A percentile compares a stretch with the other conserved stretches of the same genome.
These are phyloP conservation scores for Lepidurus apus DNA, from an alignment of 1,140 invertebrate species.

Conservation along the genomic window DNA sequence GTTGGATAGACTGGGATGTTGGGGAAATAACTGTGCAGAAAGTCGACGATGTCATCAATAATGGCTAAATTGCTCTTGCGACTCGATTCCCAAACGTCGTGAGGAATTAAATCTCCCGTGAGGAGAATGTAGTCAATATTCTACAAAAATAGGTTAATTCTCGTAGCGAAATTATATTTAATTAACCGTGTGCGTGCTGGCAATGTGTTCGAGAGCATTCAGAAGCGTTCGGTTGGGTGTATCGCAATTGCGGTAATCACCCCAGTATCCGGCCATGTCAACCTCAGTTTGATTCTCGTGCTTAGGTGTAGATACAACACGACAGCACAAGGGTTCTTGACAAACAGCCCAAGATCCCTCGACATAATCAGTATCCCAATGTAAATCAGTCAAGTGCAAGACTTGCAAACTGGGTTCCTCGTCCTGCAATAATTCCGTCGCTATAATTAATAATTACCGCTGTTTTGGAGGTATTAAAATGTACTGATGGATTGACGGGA, in stretches of 20 bases:
- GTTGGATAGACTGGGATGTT: slow-evolving; percentile 62
- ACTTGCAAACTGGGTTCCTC: slow-evolving; percentile 48
- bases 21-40: slow-evolving; percentile 57
- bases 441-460: too few species aligned
- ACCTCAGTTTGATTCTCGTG: slow-evolving; percentile 34
- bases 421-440: background rate
- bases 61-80: slow-evolving; percentile 57
- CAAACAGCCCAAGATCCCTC: slow-evolving; percentile 61
- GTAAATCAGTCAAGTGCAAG: slow-evolving; percentile 72
- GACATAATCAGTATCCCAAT: slow-evolving; percentile 69
- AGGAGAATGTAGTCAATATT: slow-evolving; percentile 70
- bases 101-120: slow-evolving; percentile 77
- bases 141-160: slow-evolving; percentile 39
- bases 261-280: slow-evolving; percentile 65
- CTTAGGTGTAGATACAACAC: slow-evolving; percentile 50
- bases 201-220: slow-evolving; percentile 48
- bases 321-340: slow-evolving; percentile 70
- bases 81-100: slow-evolving; percentile 74
- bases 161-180: background rate
- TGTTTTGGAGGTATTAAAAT: background rate
- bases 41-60: slow-evolving; percentile 53
- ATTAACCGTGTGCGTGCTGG: slow-evolving; percentile 49
- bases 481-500: slow-evolving; percentile 23
- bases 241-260: slow-evolving; percentile 69
- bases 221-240: slow-evolving; percentile 60